Evolutionary conservation across 2,797 vertebrate species (phyloP).

Genomic region (Diglossa cyanea): DNA sequence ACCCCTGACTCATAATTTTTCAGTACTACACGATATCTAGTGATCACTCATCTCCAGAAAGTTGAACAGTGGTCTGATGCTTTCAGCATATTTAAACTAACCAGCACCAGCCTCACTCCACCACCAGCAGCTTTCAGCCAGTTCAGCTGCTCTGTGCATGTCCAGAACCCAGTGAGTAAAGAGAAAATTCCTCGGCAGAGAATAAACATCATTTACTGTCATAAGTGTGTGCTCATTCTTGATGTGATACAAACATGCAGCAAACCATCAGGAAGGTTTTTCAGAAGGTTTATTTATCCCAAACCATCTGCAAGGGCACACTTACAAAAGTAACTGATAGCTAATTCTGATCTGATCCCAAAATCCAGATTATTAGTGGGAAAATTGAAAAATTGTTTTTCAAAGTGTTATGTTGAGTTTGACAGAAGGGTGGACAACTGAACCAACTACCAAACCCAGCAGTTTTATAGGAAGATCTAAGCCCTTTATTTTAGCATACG

Average conservation of each 20-base stretch:
- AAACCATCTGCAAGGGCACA: background rate
- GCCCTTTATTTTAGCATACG: background rate
- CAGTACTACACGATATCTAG: background rate
- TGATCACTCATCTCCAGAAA: background rate
- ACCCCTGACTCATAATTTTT: background rate
- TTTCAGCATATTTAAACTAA: background rate
- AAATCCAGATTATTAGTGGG: background rate
- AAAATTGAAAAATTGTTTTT: background rate
- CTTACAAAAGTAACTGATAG: background rate
- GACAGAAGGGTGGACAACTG: background rate
- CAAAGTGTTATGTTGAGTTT: background rate
- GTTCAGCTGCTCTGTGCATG: background rate
- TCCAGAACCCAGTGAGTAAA: background rate
- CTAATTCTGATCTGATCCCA: background rate
- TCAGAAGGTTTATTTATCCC: background rate
- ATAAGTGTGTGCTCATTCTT: fast-evolving
- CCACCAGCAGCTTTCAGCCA: background rate
- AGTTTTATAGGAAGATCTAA: background rate
- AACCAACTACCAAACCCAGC: background rate
- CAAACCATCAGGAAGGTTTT: background rate
- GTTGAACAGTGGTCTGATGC: background rate
- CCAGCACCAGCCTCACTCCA: background rate
- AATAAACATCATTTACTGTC: background rate
- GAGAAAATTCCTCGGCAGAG: background rate
- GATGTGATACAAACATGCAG: background rate